A percentile compares a stretch with the other conserved stretches of the same genome.
These are phyloP conservation scores for Sarcophaga subvicina DNA, from an alignment of 2,888 invertebrate genomes.

Conservation along the genomic window DNA sequence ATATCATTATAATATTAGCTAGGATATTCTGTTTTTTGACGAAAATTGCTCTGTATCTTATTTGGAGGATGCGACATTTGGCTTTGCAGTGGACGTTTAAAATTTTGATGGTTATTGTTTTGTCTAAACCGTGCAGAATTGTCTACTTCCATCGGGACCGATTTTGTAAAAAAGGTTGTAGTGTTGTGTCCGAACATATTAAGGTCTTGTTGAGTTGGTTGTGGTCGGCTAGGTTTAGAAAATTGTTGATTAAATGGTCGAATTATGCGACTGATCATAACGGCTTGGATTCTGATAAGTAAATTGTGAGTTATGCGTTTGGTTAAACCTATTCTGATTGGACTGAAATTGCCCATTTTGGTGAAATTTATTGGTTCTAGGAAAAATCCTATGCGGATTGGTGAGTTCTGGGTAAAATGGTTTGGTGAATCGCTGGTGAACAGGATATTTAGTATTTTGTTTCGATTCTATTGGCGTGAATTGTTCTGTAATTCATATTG, in stretches of 20 bases:
- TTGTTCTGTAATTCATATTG: too few species aligned
- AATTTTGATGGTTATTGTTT: not conserved
- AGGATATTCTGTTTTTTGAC: constrained; percentile 9
- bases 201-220: not conserved
- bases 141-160: too few species aligned
- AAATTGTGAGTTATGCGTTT: not conserved
- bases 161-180: too few species aligned
- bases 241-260: not conserved
- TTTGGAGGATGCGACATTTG: constrained; percentile 14
- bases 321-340: not conserved
- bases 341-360: too few species aligned
- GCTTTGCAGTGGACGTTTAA: not conserved
- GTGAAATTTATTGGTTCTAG: too few species aligned
- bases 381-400: not conserved
- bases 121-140: not conserved
- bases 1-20: too few species aligned
- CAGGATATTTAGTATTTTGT: not conserved
- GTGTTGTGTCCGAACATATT: not conserved
- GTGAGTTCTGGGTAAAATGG: constrained; percentile 28
- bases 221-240: not conserved
- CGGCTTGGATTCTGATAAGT: not conserved
- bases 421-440: not conserved
- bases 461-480: constrained; percentile 17
- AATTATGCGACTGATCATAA: not conserved
- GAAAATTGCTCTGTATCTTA: constrained; percentile 32